These are phyloP conservation scores for Bucorvus abyssinicus DNA, from an alignment of 2,797 vertebrate genomes.

Conservation along the genomic window DNA sequence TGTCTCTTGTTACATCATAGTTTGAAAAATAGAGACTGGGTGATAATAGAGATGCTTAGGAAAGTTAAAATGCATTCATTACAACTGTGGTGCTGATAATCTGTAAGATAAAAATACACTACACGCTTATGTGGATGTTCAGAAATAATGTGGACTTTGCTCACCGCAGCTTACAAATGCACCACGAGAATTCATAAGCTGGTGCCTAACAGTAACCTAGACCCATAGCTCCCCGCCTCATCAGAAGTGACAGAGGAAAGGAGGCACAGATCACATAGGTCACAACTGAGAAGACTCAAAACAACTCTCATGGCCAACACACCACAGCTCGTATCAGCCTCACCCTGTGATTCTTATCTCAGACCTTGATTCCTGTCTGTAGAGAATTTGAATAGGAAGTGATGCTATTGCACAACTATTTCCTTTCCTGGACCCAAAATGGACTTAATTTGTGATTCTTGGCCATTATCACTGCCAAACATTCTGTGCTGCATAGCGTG, in stretches of 20 bases:
- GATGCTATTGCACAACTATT: slow-evolving; percentile 52
- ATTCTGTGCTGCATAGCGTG: background rate
- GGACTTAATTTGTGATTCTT: slow-evolving; percentile 40
- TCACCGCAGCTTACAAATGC: background rate
- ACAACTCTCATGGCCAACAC: background rate
- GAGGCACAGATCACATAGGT: background rate
- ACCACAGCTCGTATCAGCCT: background rate
- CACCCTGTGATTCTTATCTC: background rate
- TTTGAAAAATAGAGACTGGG: background rate
- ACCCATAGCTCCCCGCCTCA: background rate
- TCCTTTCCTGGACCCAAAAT: slow-evolving; percentile 32
- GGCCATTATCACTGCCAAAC: slow-evolving; percentile 9
- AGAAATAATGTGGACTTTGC: background rate
- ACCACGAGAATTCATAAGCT: background rate
- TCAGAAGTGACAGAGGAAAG: background rate
- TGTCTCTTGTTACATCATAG: background rate
- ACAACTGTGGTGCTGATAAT: background rate
- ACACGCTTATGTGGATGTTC: background rate
- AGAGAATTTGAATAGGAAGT: slow-evolving; percentile 12
- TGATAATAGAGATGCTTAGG: background rate
- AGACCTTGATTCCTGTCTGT: background rate
- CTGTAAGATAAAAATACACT: background rate
- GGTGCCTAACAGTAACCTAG: background rate
- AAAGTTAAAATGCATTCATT: slow-evolving; percentile 12
- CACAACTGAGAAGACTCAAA: background rate